These are phyloP conservation scores for Schizopygopsis pylzovi DNA, from an alignment of 2,797 vertebrate species.

Conservation along the genomic window DNA sequence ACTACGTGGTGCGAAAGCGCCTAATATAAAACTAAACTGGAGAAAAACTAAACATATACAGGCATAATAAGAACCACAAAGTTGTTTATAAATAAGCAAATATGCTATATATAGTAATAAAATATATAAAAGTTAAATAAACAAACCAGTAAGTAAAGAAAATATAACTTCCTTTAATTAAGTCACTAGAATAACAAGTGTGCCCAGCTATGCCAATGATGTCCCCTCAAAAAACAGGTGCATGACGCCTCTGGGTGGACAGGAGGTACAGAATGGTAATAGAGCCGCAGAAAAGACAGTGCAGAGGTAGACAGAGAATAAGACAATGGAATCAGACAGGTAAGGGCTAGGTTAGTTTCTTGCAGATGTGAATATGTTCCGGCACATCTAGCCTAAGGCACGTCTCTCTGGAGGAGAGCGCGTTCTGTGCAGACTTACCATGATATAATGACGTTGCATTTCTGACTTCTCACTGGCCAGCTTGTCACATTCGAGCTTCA, in stretches of 20 bases:
- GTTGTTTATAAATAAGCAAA: not conserved
- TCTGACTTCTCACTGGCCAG: slow-evolving; percentile 98
- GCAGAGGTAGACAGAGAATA: slow-evolving; percentile 19
- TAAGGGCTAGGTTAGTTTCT: slow-evolving; percentile 28
- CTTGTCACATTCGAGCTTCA: slow-evolving; percentile 95
- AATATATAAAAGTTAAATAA: not conserved
- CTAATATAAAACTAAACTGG: no score
- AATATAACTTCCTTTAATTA: not conserved
- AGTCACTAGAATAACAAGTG: not conserved
- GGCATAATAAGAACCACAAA: not conserved
- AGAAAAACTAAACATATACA: not conserved
- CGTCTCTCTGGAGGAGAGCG: slow-evolving; percentile 37
- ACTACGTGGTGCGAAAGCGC: no score
- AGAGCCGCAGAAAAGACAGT: slow-evolving; percentile 9
- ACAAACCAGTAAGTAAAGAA: not conserved
- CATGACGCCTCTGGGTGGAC: not conserved
- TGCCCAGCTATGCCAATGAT: not conserved
- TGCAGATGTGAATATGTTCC: slow-evolving; percentile 8
- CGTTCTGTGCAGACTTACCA: slow-evolving; percentile 70
- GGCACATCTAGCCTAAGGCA: slow-evolving; percentile 25
- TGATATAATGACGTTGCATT: slow-evolving; percentile 98
- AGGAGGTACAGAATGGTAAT: slow-evolving; percentile 13
- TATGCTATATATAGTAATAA: not conserved
- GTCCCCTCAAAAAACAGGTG: not conserved
- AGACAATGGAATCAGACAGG: slow-evolving; percentile 26